Evolutionary conservation across 2,113 vertebrate genomes (phyloP).

Genomic region (Haemorhous mexicanus): DNA sequence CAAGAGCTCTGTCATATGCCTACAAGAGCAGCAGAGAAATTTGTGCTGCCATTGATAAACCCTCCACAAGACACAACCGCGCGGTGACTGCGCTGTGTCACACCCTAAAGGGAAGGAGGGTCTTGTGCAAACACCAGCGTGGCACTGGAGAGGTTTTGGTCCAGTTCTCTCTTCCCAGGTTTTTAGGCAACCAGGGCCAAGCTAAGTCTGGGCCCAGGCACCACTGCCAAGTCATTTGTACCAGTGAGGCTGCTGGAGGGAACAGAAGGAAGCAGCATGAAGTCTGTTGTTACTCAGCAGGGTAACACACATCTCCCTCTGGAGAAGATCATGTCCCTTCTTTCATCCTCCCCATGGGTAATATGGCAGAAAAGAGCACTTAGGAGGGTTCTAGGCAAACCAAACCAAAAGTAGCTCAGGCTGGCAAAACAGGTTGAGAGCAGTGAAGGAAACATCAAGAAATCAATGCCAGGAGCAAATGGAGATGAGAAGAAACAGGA

Average conservation of each 20-base stretch:
- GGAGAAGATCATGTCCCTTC: background rate
- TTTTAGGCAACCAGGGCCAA: background rate
- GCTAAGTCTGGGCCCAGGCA: background rate
- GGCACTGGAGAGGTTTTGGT: background rate
- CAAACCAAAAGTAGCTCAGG: background rate
- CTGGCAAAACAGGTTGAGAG: background rate
- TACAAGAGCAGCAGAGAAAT: background rate
- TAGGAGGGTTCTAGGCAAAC: background rate
- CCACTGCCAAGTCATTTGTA: background rate
- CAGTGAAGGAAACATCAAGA: background rate
- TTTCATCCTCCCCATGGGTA: background rate
- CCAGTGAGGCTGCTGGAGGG: background rate
- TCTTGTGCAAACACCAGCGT: background rate
- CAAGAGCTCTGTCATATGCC: background rate
- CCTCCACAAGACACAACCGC: fast-evolving
- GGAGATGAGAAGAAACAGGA: fast-evolving
- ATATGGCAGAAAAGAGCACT: fast-evolving
- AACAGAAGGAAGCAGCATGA: background rate
- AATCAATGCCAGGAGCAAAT: background rate
- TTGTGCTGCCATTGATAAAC: background rate
- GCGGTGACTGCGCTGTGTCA: fast-evolving
- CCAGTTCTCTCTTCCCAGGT: background rate
- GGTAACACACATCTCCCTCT: background rate
- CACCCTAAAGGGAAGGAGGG: background rate
- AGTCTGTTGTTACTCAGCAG: background rate